Percentiles rank a stretch among this genome's conserved stretches.
These are phyloP conservation scores for Simalia tracyae DNA, from an alignment of 2,797 vertebrate genomes.

Conservation along the genomic window DNA sequence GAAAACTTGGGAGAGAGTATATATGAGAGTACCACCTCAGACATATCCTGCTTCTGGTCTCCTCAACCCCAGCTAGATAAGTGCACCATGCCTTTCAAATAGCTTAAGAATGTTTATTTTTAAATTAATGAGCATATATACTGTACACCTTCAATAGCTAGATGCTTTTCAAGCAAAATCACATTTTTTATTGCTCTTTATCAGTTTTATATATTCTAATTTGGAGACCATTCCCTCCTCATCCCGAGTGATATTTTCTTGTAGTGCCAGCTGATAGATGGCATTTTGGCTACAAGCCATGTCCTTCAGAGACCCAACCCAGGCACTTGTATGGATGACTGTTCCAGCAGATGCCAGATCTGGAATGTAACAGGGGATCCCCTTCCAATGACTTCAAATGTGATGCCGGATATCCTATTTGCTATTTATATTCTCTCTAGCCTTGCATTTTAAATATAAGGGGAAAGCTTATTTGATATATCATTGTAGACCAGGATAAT, in stretches of 20 bases:
- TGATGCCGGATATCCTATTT: slow-evolving; percentile 58
- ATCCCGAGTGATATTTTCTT: slow-evolving; percentile 17
- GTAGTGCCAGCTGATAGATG: slow-evolving; percentile 39
- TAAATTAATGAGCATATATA: background rate
- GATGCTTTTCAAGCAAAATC: background rate
- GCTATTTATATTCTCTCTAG: slow-evolving; percentile 65
- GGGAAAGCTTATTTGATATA: slow-evolving; percentile 17
- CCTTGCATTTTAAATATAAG: slow-evolving; percentile 51
- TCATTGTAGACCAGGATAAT: slow-evolving; percentile 41
- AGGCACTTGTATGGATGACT: slow-evolving; percentile 49
- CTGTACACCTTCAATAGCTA: background rate
- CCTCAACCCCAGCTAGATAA: background rate
- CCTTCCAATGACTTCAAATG: slow-evolving; percentile 65
- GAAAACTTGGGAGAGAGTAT: background rate
- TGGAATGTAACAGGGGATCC: slow-evolving; percentile 66
- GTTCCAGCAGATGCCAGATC: slow-evolving; percentile 52
- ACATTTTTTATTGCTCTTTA: background rate
- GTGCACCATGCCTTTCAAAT: background rate
- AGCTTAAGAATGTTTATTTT: background rate
- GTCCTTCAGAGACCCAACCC: slow-evolving; percentile 46
- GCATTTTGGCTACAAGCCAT: slow-evolving; percentile 50
- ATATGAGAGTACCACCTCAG: background rate
- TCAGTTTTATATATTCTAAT: background rate
- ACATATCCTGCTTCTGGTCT: background rate
- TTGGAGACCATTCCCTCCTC: slow-evolving; percentile 9